phyloP scores from a whole-genome alignment of 2,888 invertebrate species.

The Chrysolina americana region DNA sequence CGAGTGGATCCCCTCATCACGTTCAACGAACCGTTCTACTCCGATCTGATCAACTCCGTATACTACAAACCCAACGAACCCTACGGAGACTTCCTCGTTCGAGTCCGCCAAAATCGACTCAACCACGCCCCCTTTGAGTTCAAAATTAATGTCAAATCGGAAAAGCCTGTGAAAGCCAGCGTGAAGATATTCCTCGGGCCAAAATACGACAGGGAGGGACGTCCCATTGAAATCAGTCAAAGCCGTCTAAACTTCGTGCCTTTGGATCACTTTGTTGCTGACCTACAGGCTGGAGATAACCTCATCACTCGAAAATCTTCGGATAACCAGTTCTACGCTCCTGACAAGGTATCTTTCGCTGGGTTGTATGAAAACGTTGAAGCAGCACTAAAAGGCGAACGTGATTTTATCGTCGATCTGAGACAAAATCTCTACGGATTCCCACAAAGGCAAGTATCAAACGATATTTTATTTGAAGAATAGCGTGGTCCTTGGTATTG shows the following conservation, averaged over 20 bases:
- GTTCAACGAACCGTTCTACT: slow-evolving; percentile 77
- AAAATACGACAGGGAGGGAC: slow-evolving; percentile 75
- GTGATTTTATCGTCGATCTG: slow-evolving; percentile 70
- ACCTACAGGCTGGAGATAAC: slow-evolving; percentile 74
- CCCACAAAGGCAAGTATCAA: background rate
- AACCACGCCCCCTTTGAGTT: slow-evolving; percentile 79
- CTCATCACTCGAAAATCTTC: slow-evolving; percentile 77
- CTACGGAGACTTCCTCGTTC: slow-evolving; percentile 54
- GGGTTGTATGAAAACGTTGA: slow-evolving; percentile 77
- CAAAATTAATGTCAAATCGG: slow-evolving; percentile 74
- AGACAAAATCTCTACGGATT: slow-evolving; percentile 51
- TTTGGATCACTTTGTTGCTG: slow-evolving; percentile 75
- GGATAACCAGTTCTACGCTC: slow-evolving; percentile 76
- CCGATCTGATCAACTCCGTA: slow-evolving; percentile 75
- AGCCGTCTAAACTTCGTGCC: slow-evolving; percentile 75
- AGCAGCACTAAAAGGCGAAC: slow-evolving; percentile 69
- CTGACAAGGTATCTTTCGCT: slow-evolving; percentile 77
- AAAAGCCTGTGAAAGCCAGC: slow-evolving; percentile 73
- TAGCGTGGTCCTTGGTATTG: no score
- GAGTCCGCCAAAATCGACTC: slow-evolving; percentile 77
- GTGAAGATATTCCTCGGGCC: slow-evolving; percentile 80
- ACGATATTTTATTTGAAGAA: background rate
- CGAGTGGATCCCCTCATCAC: slow-evolving; percentile 78
- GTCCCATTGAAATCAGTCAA: slow-evolving; percentile 71
- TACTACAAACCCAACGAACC: slow-evolving; percentile 70